Evolutionary conservation across 2,113 vertebrate species (phyloP).

Genomic region (Trichechus manatus): DNA sequence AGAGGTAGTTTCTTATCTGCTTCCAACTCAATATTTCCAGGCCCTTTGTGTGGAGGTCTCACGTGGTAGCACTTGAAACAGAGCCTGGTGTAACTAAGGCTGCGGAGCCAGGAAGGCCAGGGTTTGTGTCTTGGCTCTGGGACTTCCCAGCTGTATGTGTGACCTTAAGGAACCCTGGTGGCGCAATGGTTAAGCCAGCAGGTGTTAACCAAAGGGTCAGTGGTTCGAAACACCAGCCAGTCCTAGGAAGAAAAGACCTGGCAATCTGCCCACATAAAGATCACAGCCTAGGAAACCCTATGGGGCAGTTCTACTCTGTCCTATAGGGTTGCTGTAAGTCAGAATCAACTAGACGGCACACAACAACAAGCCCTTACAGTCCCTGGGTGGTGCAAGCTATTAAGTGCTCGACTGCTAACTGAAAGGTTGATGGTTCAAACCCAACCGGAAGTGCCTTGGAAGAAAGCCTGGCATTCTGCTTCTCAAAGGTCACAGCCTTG

Average conservation of each 20-base stretch:
- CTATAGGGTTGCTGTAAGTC: too few species aligned
- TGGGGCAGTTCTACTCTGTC: not conserved
- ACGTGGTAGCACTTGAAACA: accelerated
- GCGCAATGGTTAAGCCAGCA: too few species aligned
- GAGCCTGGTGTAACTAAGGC: not conserved
- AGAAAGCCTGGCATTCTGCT: not conserved
- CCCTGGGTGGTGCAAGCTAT: not conserved
- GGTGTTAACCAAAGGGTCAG: too few species aligned
- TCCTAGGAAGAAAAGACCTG: too few species aligned
- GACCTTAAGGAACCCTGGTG: not conserved
- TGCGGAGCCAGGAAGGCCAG: not conserved
- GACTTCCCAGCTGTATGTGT: not conserved
- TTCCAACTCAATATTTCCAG: not conserved
- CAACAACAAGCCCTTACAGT: not conserved
- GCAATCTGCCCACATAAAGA: too few species aligned
- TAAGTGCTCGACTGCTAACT: not conserved
- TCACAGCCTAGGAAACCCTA: not conserved
- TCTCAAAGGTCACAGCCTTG: not conserved
- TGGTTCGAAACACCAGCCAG: not conserved
- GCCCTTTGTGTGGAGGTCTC: not conserved
- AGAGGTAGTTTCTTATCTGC: not conserved
- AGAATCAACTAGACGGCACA: not conserved
- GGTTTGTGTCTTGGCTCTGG: not conserved
- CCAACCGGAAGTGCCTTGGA: not conserved
- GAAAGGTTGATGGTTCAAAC: not conserved